A percentile compares a stretch with the other conserved stretches of the same genome.
phyloP scores from a whole-genome alignment of 2,888 invertebrate species.

The Stratiomys singularior region DNA sequence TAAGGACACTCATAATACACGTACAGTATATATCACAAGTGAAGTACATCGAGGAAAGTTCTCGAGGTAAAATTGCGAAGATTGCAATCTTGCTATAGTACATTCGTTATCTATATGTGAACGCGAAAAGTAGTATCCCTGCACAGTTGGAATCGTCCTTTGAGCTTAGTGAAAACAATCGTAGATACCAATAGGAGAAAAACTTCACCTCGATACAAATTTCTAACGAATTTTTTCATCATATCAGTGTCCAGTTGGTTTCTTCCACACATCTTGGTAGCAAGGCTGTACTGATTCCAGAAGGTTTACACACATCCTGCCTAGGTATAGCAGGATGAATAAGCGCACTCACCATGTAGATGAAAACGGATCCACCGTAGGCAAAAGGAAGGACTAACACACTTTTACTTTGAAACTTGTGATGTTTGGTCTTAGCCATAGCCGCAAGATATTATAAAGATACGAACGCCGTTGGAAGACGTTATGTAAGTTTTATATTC shows the following conservation, averaged over 20 bases:
- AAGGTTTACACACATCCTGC: constrained; percentile 31
- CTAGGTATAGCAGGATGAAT: constrained; percentile 13
- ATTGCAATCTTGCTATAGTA: too few species aligned
- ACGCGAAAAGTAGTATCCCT: too few species aligned
- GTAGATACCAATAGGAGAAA: too few species aligned
- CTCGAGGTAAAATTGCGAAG: too few species aligned
- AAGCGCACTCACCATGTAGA: neutral
- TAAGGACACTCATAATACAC: neutral
- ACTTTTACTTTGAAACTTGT: constrained; percentile 19
- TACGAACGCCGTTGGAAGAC: neutral
- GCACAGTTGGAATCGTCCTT: too few species aligned
- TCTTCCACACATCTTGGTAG: neutral
- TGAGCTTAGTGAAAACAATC: too few species aligned
- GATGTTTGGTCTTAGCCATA: constrained; percentile 28
- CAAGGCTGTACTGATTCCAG: neutral
- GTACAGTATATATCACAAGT: neutral
- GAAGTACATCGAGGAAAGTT: too few species aligned
- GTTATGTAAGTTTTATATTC: constrained; percentile 21
- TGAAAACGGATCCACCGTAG: neutral
- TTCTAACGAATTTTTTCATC: neutral
- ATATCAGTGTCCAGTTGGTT: constrained; percentile 3
- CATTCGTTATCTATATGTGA: too few species aligned
- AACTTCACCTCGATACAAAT: too few species aligned
- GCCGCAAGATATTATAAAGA: constrained; percentile 44
- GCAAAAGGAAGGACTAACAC: neutral